A percentile compares a stretch with the other conserved stretches of the same genome.
phyloP scores from a whole-genome alignment of 2,888 invertebrate species.

The Eupithecia subfuscata region DNA sequence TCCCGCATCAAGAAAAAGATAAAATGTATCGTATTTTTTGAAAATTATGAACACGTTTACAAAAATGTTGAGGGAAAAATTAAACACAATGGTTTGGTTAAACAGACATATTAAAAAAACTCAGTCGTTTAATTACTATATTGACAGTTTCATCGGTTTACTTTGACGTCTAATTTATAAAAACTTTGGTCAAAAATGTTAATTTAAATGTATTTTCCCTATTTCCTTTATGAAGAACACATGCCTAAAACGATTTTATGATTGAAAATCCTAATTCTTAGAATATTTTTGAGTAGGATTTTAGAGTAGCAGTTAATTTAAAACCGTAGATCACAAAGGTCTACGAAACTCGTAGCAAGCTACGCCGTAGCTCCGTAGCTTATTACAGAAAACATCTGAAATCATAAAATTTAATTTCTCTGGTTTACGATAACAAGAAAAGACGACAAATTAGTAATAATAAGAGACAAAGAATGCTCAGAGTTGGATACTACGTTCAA shows the following conservation, averaged over 20 bases:
- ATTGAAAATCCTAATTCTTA: too few relatives aligned
- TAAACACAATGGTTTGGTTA: too few relatives aligned
- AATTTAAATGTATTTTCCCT: too few relatives aligned
- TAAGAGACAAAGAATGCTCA: slow-evolving; percentile 77
- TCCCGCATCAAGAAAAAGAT: too few relatives aligned
- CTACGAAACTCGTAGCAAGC: slow-evolving; percentile 41
- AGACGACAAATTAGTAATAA: slow-evolving; percentile 81
- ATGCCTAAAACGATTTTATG: too few relatives aligned
- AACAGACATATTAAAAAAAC: too few relatives aligned
- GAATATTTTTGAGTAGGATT: background rate
- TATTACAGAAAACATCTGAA: slow-evolving; percentile 50
- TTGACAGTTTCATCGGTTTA: background rate
- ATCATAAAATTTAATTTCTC: slow-evolving; percentile 74
- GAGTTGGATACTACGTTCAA: slow-evolving; percentile 84
- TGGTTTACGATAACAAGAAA: slow-evolving; percentile 72
- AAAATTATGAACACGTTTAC: too few relatives aligned
- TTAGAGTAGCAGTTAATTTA: background rate
- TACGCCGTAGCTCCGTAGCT: slow-evolving; percentile 55
- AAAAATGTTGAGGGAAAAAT: too few relatives aligned
- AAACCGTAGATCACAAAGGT: slow-evolving; percentile 5
- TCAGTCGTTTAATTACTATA: too few relatives aligned
- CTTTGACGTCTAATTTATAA: background rate
- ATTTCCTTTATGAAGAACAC: too few relatives aligned
- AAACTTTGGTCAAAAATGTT: background rate
- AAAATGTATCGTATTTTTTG: too few relatives aligned